These are phyloP conservation scores for Porites evermanni DNA, from an alignment of 92 coral and sea anemone genomes.

Conservation along the genomic window DNA sequence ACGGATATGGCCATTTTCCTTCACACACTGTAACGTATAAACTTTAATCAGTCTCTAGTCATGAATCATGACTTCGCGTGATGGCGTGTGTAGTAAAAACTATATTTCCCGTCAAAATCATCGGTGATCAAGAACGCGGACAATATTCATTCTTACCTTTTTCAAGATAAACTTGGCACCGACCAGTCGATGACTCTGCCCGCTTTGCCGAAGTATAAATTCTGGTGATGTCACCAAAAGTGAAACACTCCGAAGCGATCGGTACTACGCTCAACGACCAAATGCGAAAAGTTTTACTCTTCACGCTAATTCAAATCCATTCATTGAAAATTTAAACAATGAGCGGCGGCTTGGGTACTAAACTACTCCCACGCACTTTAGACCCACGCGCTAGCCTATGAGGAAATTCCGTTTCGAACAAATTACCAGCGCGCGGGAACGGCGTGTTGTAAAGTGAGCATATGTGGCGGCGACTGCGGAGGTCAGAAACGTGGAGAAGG, in stretches of 20 bases:
- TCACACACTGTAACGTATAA: slow-evolving; percentile 26
- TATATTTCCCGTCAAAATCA: slow-evolving; percentile 33
- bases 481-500: background rate
- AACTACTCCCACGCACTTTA: slow-evolving; percentile 52
- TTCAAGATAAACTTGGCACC: slow-evolving; percentile 25
- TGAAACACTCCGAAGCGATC: slow-evolving; percentile 64
- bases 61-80: slow-evolving; percentile 41
- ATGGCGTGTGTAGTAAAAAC: slow-evolving; percentile 36
- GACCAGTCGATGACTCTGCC: background rate
- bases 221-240: slow-evolving; percentile 11
- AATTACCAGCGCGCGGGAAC: slow-evolving; percentile 48
- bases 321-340: slow-evolving; percentile 86
- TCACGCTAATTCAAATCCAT: slow-evolving; percentile 87
- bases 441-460: background rate
- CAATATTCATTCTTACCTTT: slow-evolving; percentile 46
- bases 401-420: slow-evolving; percentile 45
- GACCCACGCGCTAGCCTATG: slow-evolving; percentile 49
- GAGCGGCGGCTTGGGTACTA: slow-evolving; percentile 71
- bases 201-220: slow-evolving; percentile 18
- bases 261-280: slow-evolving; percentile 46
- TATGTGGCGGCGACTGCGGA: background rate
- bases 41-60: slow-evolving; percentile 29
- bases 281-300: slow-evolving; percentile 71
- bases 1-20: slow-evolving; percentile 61
- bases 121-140: slow-evolving; percentile 22